Percentiles rank a stretch among this genome's conserved stretches.
Conservation (phyloP, 1,140 invertebrate genomes). For the Marisa cornuarietis region DNA sequence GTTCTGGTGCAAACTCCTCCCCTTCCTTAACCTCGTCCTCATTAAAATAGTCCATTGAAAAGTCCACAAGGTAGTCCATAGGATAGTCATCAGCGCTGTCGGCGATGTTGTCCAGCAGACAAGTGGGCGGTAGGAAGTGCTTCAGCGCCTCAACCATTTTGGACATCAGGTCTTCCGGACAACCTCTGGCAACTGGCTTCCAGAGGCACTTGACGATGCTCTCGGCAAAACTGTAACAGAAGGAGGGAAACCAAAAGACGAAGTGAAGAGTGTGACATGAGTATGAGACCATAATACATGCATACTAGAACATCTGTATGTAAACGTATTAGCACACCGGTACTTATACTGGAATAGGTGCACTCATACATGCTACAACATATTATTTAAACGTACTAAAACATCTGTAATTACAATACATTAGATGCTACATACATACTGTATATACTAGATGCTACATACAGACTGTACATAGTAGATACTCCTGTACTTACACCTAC, state of each 20-base stretch:
- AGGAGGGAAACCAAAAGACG: background rate
- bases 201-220: conserved; percentile 31
- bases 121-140: conserved; percentile 28
- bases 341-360: background rate
- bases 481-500: background rate
- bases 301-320: background rate
- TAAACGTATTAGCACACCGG: background rate
- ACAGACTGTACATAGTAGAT: background rate
- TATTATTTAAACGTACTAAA: no score
- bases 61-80: no score
- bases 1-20: no score
- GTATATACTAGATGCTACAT: background rate
- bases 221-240: conserved; percentile 27
- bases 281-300: background rate
- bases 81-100: background rate
- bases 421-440: background rate
- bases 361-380: background rate
- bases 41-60: no score
- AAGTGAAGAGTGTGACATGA: no score
- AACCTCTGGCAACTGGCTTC: conserved; percentile 17
- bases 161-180: conserved; percentile 18
- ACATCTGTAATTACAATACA: background rate
- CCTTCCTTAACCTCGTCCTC: no score
- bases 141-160: conserved; percentile 25
- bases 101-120: background rate